Conservation (phyloP, 2,797 vertebrate species). For the Protonibea diacanthus region DNA sequence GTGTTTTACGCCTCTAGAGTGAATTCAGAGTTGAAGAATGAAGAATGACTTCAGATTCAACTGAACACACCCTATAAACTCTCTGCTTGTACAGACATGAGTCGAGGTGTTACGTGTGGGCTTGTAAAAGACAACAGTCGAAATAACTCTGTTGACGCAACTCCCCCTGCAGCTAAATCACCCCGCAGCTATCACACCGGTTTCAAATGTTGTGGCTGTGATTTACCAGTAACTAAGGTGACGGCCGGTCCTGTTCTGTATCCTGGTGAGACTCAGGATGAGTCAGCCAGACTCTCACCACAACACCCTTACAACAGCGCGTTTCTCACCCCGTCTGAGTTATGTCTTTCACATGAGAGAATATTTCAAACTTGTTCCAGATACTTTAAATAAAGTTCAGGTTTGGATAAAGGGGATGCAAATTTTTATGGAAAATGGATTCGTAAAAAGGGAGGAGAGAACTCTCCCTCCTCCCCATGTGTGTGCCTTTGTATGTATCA, state of each 20-base stretch:
- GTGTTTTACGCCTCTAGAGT: background rate
- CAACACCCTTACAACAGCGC: background rate
- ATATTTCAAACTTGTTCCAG: background rate
- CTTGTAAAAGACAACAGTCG: conserved; percentile 48
- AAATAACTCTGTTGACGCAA: conserved; percentile 41
- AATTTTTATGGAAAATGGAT: conserved; percentile 49
- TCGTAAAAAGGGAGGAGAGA: conserved; percentile 36
- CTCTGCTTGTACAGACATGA: conserved; percentile 70
- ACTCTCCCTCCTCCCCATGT: conserved; percentile 5
- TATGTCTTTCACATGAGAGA: background rate
- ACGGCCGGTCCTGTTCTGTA: conserved; percentile 27
- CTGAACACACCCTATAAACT: conserved; percentile 61
- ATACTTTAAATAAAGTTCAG: background rate
- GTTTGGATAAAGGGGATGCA: conserved; percentile 55
- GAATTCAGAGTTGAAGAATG: conserved; percentile 31
- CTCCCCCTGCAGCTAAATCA: background rate
- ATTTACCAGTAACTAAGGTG: conserved; percentile 61
- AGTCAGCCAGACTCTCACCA: conserved; percentile 50
- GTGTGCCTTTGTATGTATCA: conserved; percentile 29
- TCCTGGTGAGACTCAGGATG: conserved; percentile 33
- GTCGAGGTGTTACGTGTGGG: conserved; percentile 25
- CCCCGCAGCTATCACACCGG: conserved; percentile 11
- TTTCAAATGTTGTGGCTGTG: conserved; percentile 45
- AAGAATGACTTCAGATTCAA: conserved; percentile 20
- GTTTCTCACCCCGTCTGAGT: conserved; percentile 2